Evolutionary conservation across 1,140 invertebrate genomes (phyloP).

Genomic region (Galleria mellonella): DNA sequence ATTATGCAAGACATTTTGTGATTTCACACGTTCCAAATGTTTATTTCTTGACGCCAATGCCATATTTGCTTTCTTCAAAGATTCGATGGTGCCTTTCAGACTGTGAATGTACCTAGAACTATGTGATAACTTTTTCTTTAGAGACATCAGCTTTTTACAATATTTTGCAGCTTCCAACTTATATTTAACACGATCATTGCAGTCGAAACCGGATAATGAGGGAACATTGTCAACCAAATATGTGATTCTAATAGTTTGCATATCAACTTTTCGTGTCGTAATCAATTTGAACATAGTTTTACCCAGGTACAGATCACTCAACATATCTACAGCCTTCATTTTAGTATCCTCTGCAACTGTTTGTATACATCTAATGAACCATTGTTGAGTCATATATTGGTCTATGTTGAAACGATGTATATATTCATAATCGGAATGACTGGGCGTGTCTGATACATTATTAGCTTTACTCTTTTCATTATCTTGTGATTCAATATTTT

Average conservation of each 20-base stretch:
- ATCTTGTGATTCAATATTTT: neutral
- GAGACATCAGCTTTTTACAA: neutral
- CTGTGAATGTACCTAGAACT: neutral
- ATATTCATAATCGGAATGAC: slow-evolving; percentile 15
- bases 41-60: slow-evolving; percentile 12
- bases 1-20: neutral
- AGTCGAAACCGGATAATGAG: neutral
- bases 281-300: slow-evolving; percentile 23
- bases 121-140: slow-evolving; percentile 1
- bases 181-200: neutral
- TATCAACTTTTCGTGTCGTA: slow-evolving; percentile 8
- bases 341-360: slow-evolving; percentile 14
- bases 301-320: slow-evolving; percentile 16
- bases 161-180: neutral
- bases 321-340: slow-evolving; percentile 11
- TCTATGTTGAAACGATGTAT: slow-evolving; percentile 20
- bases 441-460: neutral
- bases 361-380: slow-evolving; percentile 18
- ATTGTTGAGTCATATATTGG: slow-evolving; percentile 14
- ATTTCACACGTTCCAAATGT: neutral
- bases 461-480: neutral
- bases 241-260: neutral
- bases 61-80: slow-evolving; percentile 7
- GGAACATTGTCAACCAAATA: neutral
- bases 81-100: slow-evolving; percentile 8